Evolutionary conservation across 2,797 vertebrate genomes (phyloP), one percentile per base, ranked within the genome.

Genomic region (Eulemur mongoz): DNA sequence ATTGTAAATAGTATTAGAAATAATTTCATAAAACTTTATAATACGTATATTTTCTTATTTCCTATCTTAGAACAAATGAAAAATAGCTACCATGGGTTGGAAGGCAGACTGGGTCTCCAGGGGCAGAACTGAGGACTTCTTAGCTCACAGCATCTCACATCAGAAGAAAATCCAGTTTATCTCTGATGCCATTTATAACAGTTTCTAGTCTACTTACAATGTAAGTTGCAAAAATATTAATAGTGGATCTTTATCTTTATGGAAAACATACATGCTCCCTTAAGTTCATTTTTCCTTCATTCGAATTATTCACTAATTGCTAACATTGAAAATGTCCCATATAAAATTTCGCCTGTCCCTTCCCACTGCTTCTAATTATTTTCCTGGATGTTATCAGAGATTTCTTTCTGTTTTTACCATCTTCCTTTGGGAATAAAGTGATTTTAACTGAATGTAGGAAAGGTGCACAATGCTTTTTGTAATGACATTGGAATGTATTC

Each of bases 341-440:
- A 27, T 79, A 63, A 81, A 87, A 89, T 65, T 81, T 27, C 72
- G 5, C 27, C 52, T 89, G 6, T 78, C 25, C 45, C 69, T 59
- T 95, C 45, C 38, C 14, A 78, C 9, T 67, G 40, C 52, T 93
- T 93, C 76, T 84, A 79, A 94, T 75, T 88, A 48, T 79, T 88
- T 97, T 97, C 79, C 38, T 76, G 54, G 59, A 13, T 61, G 9
- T 67, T 94, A 52, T 40, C 35, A 81, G 45, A 52, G 48, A 4
- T 89, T 89, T 91, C 63, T 93, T 94, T 93, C 65, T 97, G 75
- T 98, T 98, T 93, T 98, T 84, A 91, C 83, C 1, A 13, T 57
- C 63, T 97, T 90, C 40, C 27, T 96, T 89, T 88, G 73, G 79
- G 97, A 94, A 75, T 0, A 96, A 91, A 70, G 35, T 90, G 69